Percentiles rank a stretch among this genome's conserved stretches.
These are phyloP conservation scores for Rhingia campestris DNA, from an alignment of 2,888 invertebrate species.

Conservation along the genomic window DNA sequence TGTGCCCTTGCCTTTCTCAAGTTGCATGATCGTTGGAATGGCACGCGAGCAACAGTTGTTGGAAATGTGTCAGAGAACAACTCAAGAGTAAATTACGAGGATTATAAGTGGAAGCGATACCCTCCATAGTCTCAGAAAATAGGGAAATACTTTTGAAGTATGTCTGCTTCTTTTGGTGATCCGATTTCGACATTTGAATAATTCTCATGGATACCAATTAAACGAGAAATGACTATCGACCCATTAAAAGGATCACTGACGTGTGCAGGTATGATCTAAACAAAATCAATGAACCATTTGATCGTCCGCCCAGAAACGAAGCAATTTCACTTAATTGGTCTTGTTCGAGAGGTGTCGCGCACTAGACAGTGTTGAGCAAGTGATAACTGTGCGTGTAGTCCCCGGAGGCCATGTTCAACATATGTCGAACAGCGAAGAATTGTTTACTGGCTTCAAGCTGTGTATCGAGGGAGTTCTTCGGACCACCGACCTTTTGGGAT, in stretches of 20 bases:
- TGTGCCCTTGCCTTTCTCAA: constrained; percentile 54
- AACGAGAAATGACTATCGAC: constrained; percentile 20
- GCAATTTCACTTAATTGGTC: constrained; percentile 54
- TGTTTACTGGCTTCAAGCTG: constrained; percentile 60
- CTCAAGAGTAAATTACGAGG: constrained; percentile 51
- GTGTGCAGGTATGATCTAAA: constrained; percentile 8
- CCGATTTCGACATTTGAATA: constrained; percentile 26
- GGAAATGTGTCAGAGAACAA: constrained; percentile 70
- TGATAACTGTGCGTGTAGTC: constrained; percentile 41
- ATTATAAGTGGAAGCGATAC: constrained; percentile 61
- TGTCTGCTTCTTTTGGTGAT: constrained; percentile 5
- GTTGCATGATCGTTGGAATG: constrained; percentile 72
- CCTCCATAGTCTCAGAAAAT: constrained; percentile 14
- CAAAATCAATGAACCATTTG: constrained; percentile 58
- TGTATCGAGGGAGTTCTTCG: constrained; percentile 57
- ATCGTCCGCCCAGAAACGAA: constrained; percentile 43
- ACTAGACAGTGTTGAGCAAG: constrained; percentile 33
- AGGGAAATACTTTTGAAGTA: not conserved
- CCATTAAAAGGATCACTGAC: not conserved
- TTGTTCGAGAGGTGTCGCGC: constrained; percentile 55
- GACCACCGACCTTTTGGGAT: constrained; percentile 58
- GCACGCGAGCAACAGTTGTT: constrained; percentile 77
- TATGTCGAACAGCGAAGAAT: constrained; percentile 52
- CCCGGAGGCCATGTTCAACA: constrained; percentile 68
- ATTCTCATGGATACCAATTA: constrained; percentile 27